Evolutionary conservation across 2,888 invertebrate species (phyloP).

Genomic region (Tachina lurida): DNA sequence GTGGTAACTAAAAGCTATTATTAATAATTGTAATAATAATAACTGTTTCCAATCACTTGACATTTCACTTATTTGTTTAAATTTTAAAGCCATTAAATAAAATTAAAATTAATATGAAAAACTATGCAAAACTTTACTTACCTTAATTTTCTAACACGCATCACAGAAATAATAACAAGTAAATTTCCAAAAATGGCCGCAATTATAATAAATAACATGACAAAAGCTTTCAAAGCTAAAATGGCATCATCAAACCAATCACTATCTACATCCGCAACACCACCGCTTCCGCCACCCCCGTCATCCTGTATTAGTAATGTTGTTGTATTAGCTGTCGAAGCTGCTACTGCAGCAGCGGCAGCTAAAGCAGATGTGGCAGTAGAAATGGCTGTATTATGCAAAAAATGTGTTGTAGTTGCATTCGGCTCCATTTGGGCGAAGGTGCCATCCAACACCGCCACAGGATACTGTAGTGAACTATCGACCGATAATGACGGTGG

Average conservation of each 20-base stretch:
- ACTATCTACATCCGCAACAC: constrained; percentile 59
- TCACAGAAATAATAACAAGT: constrained; percentile 93
- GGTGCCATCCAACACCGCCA: constrained; percentile 73
- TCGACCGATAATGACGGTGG: constrained; percentile 63
- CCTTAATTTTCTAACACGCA: constrained; percentile 88
- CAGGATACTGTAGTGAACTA: constrained; percentile 64
- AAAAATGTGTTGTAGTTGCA: constrained; percentile 61
- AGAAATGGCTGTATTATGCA: constrained; percentile 70
- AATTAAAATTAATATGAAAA: too few relatives aligned
- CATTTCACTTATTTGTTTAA: too few relatives aligned
- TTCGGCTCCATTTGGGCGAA: constrained; percentile 69
- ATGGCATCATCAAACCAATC: constrained; percentile 85
- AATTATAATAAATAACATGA: constrained; percentile 94
- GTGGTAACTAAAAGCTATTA: too few relatives aligned
- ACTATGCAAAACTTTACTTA: constrained; percentile 72
- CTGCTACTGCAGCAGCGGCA: constrained; percentile 60
- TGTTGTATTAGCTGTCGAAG: constrained; percentile 73
- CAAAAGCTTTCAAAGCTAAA: constrained; percentile 88
- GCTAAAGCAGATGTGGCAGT: constrained; percentile 68
- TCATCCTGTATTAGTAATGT: constrained; percentile 71
- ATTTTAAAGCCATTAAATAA: too few relatives aligned
- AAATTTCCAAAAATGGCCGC: constrained; percentile 95
- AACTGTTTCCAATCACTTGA: too few relatives aligned
- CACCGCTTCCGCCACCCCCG: constrained; percentile 31
- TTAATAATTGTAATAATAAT: too few relatives aligned